Evolutionary conservation across 2,797 vertebrate species (phyloP).

Genomic region (Acanthiza pusilla): DNA sequence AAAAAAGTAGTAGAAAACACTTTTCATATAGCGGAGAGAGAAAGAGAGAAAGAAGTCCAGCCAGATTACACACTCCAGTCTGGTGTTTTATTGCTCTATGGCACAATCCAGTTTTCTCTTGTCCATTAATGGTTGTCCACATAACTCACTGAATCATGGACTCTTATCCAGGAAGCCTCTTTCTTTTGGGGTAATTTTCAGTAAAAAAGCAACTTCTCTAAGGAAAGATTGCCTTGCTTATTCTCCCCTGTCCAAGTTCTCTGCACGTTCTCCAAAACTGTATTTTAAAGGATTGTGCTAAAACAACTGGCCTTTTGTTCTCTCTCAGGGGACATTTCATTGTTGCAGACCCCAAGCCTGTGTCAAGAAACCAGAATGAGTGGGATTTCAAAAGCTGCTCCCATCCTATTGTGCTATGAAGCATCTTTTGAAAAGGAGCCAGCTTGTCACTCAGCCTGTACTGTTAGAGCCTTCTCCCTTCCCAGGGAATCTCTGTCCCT

Average conservation of each 20-base stretch:
- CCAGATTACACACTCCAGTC: background rate
- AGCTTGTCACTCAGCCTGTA: constrained; percentile 2
- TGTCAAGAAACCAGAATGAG: constrained; percentile 32
- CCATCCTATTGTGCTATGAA: background rate
- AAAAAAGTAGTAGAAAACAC: background rate
- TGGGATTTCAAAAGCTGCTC: constrained; percentile 33
- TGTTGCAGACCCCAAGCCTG: constrained; percentile 10
- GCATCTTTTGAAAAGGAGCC: constrained; percentile 31
- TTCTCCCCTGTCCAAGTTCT: background rate
- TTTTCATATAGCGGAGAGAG: background rate
- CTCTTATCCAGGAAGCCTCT: background rate
- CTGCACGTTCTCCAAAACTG: background rate
- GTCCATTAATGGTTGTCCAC: background rate
- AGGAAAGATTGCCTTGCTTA: background rate
- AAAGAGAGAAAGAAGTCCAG: background rate
- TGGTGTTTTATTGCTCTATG: background rate
- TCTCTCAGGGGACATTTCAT: background rate
- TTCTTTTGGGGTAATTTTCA: background rate
- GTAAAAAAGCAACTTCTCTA: background rate
- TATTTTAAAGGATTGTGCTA: constrained; percentile 7
- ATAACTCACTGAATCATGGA: background rate
- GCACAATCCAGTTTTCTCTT: background rate
- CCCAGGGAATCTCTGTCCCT: constrained; percentile 6
- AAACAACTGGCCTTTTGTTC: constrained; percentile 20
- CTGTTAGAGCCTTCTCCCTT: background rate